Evolutionary conservation across 2,797 vertebrate genomes (phyloP), one percentile per base, ranked within the genome.

Genomic region (Hippopotamyrus pictus): DNA sequence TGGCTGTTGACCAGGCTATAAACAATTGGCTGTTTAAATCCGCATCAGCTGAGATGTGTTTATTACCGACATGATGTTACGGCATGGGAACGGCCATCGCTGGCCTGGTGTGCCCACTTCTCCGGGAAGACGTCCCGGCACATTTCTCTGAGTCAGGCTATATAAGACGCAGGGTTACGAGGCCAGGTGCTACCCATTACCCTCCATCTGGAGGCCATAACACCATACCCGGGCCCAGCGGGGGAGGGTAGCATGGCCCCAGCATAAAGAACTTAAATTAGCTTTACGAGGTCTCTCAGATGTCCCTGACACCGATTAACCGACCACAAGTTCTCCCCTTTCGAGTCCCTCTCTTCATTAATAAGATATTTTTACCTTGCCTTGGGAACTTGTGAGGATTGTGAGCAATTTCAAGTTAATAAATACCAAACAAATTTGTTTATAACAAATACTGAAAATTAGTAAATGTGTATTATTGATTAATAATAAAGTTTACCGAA

Each of bases 131-230:
- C 89, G 48, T 92, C 88, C 69, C 89, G 86, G 79, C 51, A 87
- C 89, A 83, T 94, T 95, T 90, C 90, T 93, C 93, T 94, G 93
- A 95, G 92, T 94, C 94, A 95, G 92, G 33, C 88, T 92, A 92
- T 88, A 87, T 90, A 91, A 91, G 88, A 89, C 11, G 57, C 86
- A 89, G 90, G 87, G 89, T 91, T 91, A 91, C 85, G 91, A 91
- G 91, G 89, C 93, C 94, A 95, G 95, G 94, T 96, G 95, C 92
- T 87, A 91, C 90, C 93, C 91, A 94, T 95, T 95, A 94, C 91
- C 92, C 91, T 91, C 93, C 94, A 94, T 94, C 94, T 95, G 95
- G 94, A 93, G 94, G 92, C 93, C 93, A 94, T 94, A 95, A 94
- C 88, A 90, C 89, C 59, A 89, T 91, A 91, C 92, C 91, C 88